Evolutionary conservation across 2,113 vertebrate species (phyloP).

Genomic region (Hypanus sabinus): DNA sequence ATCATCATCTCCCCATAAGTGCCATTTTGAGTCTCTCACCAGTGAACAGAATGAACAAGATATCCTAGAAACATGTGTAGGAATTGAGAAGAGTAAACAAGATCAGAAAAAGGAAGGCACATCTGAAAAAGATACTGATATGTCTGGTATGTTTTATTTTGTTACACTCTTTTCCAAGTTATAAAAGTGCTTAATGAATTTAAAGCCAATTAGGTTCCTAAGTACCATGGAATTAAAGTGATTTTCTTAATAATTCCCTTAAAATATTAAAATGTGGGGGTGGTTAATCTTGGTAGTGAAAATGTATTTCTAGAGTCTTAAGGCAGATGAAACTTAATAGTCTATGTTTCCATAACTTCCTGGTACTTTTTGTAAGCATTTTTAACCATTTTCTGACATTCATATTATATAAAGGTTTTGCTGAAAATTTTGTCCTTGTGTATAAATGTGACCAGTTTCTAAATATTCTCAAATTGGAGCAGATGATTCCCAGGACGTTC

Average conservation of each 20-base stretch:
- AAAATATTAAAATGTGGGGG: background rate
- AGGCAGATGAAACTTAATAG: background rate
- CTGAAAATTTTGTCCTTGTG: background rate
- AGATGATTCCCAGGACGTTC: background rate
- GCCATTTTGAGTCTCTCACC: conserved; percentile 58
- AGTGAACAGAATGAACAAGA: conserved; percentile 76
- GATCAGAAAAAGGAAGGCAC: conserved; percentile 60
- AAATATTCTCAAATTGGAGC: background rate
- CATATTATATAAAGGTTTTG: background rate
- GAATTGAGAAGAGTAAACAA: conserved; percentile 60
- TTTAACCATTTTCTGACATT: background rate
- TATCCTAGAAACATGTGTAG: conserved; percentile 50
- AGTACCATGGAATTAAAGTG: background rate
- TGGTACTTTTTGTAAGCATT: background rate
- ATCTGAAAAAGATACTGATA: conserved; percentile 57
- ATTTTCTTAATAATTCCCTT: background rate
- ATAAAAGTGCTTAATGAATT: background rate
- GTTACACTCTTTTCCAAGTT: background rate
- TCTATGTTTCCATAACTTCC: background rate
- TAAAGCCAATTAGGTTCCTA: background rate
- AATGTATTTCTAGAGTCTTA: background rate
- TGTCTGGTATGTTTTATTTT: conserved; percentile 48
- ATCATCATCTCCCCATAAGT: conserved; percentile 82
- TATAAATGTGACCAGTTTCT: too few relatives aligned
- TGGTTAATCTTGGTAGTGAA: background rate